Conservation (phyloP, 2,888 invertebrate genomes). For the Orthonychiurus folsomi region DNA sequence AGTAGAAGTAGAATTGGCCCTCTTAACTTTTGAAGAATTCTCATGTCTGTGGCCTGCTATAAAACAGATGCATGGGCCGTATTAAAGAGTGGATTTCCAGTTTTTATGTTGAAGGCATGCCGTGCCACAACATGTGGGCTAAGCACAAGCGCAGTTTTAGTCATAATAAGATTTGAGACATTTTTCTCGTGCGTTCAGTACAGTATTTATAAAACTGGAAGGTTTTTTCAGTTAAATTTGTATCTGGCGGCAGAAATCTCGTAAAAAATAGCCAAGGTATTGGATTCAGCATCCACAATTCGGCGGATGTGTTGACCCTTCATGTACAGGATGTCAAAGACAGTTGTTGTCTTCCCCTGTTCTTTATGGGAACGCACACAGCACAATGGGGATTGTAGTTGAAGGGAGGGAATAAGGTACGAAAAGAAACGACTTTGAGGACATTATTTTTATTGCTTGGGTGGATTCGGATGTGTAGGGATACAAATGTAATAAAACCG, state of each 20-base stretch:
- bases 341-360: background rate
- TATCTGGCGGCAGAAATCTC: no score
- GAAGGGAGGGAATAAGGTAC: no score
- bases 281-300: no score
- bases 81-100: background rate
- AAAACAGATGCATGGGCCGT: conserved; percentile 1
- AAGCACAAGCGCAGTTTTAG: background rate
- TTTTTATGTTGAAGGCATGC: background rate
- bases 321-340: background rate
- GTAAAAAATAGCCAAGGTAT: no score
- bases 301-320: background rate
- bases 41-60: background rate
- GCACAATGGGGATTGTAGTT: background rate
- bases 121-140: background rate
- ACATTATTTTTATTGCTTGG: no score
- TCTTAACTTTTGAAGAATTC: background rate
- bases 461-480: no score
- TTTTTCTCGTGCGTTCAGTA: no score
- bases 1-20: no score
- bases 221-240: no score
- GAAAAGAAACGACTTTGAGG: background rate
- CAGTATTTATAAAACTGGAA: no score
- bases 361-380: background rate
- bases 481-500: no score
- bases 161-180: no score